Evolutionary conservation across 2,888 invertebrate genomes (phyloP), one percentile per base, ranked within the genome.

Genomic region (Heliothis peltigera): DNA sequence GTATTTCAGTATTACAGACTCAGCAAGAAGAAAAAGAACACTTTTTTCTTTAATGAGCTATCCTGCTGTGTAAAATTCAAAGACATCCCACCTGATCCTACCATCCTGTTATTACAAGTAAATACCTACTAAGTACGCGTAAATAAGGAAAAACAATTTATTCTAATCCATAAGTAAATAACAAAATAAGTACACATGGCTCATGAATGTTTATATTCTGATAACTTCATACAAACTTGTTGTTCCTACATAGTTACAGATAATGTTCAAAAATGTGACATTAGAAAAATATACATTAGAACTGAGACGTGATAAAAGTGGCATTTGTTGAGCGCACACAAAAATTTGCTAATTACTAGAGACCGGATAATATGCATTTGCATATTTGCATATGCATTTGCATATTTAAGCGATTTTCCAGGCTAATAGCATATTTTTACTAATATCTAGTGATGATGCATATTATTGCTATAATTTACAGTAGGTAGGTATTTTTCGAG

Each of bases 251-350:
- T 58, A 39, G 35, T 39, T 21, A 35, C 2, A 61, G 51, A 77
- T 69, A 66, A 65, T 62, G 44, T 32, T 21, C 53, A 47, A 28
- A 51, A 47, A 47, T 55, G n/a, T 18, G 19, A 59, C 56, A 59
- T 61, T 64, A 60, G 56, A 59, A 64, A 51, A 64, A 61, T 57
- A 59, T 61, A 56, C 53, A 66, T 79, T 64, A 55, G 54, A 42
- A 68, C 17, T 57, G 42, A 18, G 39, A 52, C 39, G 0, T 25
- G 71, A 77, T 76, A 65, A 60, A 32, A 22, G 17, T 60, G 49
- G 54, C 18, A 72, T 61, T 61, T 61, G 25, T 65, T 5, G 15
- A 17, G 47, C 21, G 49, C 4, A 64, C 32, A 32, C 4, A 43
- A 52, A 76, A 35, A 58, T 56, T 32, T 48, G 12, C 22, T 58